phyloP scores from a whole-genome alignment of 2,113 vertebrate species.

The Micromys minutus region DNA sequence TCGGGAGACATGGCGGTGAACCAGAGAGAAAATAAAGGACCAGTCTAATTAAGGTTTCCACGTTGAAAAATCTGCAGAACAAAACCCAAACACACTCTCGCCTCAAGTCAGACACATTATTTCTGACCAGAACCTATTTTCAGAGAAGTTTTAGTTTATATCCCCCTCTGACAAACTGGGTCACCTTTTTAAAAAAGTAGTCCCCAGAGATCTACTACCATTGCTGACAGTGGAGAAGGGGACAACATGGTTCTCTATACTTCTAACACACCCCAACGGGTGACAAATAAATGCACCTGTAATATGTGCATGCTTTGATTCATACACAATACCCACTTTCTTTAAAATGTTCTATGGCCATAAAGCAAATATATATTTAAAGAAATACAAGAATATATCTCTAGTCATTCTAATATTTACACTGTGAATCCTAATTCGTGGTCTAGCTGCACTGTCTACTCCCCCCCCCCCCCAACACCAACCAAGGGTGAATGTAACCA shows the following conservation, averaged over 20 bases:
- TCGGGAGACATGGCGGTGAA: not conserved
- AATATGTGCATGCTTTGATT: not conserved
- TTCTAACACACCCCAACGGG: not conserved
- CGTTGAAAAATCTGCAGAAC: not conserved
- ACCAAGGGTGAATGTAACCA: fast-evolving
- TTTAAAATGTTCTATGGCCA: not conserved
- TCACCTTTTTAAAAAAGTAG: constrained; percentile 23
- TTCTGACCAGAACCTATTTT: constrained; percentile 34
- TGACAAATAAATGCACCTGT: not conserved
- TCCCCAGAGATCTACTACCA: not conserved
- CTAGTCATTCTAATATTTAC: not conserved
- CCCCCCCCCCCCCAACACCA: not conserved
- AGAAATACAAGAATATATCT: not conserved
- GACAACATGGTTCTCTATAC: not conserved
- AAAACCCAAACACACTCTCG: not conserved
- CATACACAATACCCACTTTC: not conserved
- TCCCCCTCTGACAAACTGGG: not conserved
- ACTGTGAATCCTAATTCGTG: not conserved
- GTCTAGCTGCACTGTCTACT: not conserved
- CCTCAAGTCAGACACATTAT: not conserved
- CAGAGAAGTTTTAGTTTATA: not conserved
- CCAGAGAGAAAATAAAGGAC: not conserved
- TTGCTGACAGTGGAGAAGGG: not conserved
- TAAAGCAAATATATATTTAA: constrained; percentile 1
- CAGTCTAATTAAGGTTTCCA: not conserved